These are phyloP conservation scores for Meteorus sp. DNA, from an alignment of 1,140 invertebrate genomes.

Conservation along the genomic window DNA sequence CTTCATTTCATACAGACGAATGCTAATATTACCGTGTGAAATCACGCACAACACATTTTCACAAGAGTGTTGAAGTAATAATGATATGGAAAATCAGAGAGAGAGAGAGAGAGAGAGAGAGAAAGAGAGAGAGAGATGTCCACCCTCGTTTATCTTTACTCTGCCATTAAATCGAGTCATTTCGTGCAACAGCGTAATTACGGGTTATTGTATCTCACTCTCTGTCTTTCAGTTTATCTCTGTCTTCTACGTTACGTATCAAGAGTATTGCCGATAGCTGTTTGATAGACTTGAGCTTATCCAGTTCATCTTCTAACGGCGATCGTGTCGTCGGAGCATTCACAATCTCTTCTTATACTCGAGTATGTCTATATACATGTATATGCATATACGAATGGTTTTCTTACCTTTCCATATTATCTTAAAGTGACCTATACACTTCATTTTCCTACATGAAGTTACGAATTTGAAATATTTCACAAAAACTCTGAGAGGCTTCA, in stretches of 20 bases:
- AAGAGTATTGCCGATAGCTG: constrained; percentile 8
- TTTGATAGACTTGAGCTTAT: constrained; percentile 7
- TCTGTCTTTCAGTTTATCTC: no score
- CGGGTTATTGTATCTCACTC: constrained; percentile 16
- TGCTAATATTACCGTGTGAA: neutral
- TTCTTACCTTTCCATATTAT: no score
- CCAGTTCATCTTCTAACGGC: constrained; percentile 17
- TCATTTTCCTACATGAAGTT: no score
- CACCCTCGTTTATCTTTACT: constrained; percentile 18
- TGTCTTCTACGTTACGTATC: constrained; percentile 3
- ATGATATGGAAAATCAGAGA: constrained; percentile 3
- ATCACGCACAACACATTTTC: neutral
- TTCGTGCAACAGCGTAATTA: constrained; percentile 26
- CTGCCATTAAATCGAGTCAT: constrained; percentile 16
- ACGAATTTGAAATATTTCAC: no score
- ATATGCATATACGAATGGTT: no score
- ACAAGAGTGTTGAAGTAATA: constrained; percentile 12
- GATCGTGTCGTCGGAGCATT: constrained; percentile 12
- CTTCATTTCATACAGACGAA: neutral
- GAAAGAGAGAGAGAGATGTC: neutral
- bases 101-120: neutral
- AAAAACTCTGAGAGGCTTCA: no score
- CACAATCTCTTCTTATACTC: neutral
- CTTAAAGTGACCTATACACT: no score
- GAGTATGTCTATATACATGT: neutral